These are phyloP conservation scores for Malachius bipustulatus DNA, from an alignment of 2,888 invertebrate genomes.

Conservation along the genomic window DNA sequence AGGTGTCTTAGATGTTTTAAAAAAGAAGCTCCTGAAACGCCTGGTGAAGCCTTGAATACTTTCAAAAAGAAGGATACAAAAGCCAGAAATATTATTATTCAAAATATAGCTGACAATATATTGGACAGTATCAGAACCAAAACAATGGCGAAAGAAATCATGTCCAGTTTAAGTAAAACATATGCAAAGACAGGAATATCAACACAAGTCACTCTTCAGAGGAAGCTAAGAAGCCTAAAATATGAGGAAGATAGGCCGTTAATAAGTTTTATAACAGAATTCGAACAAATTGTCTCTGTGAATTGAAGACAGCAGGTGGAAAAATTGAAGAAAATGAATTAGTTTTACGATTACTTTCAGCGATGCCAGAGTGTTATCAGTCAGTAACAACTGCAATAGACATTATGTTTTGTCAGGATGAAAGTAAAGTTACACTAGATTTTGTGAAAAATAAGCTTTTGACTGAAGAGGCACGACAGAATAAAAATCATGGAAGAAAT, in stretches of 20 bases:
- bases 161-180: conserved; percentile 7
- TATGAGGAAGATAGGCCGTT: conserved; percentile 7
- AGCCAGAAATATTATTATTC: conserved; percentile 13
- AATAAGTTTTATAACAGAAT: conserved; percentile 10
- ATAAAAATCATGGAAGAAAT: neutral
- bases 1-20: conserved; percentile 12
- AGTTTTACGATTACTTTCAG: conserved; percentile 9
- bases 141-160: conserved; percentile 12
- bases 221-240: conserved; percentile 9
- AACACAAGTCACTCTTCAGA: conserved; percentile 11
- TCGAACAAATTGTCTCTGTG: conserved; percentile 13
- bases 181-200: conserved; percentile 11
- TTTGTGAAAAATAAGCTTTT: too few relatives aligned
- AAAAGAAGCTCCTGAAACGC: conserved; percentile 1
- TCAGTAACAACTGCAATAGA: conserved; percentile 12
- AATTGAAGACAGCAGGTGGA: conserved; percentile 11
- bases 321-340: conserved; percentile 11
- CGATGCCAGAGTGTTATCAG: conserved; percentile 14
- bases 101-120: conserved; percentile 14
- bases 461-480: conserved; percentile 10
- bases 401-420: conserved; percentile 11
- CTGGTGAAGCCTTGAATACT: conserved; percentile 3
- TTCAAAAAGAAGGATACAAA: conserved; percentile 13
- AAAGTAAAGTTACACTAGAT: too few relatives aligned
- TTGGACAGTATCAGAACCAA: conserved; percentile 12